phyloP scores from a whole-genome alignment of 1,140 invertebrate species.

The Heliconius hermathena region DNA sequence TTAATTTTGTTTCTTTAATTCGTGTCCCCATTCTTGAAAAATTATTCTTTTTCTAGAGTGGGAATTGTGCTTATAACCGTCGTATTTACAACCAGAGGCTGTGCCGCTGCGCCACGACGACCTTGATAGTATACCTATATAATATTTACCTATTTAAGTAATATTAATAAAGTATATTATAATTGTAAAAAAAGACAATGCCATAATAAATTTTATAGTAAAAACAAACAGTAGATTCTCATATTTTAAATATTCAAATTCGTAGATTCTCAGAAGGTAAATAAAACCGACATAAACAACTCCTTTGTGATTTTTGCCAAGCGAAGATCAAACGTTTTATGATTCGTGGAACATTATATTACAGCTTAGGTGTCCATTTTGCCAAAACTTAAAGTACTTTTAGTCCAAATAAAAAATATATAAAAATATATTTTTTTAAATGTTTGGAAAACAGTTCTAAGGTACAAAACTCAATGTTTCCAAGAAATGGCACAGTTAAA shows the following conservation, averaged over 20 bases:
- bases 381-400: neutral
- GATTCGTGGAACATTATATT: neutral
- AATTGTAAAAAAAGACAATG: neutral
- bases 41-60: too few relatives aligned
- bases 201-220: slow-evolving; percentile 7
- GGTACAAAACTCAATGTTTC: too few relatives aligned
- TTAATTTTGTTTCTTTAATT: too few relatives aligned
- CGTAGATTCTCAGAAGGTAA: neutral
- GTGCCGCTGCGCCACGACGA: too few relatives aligned
- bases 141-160: too few relatives aligned
- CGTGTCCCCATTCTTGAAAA: too few relatives aligned
- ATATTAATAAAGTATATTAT: neutral
- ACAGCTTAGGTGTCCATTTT: neutral
- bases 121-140: too few relatives aligned
- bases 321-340: neutral
- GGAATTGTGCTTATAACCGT: too few relatives aligned
- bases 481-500: neutral
- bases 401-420: too few relatives aligned
- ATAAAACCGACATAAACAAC: slow-evolving; percentile 1
- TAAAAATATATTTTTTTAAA: too few relatives aligned
- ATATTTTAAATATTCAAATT: slow-evolving; percentile 10
- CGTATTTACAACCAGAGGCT: too few relatives aligned
- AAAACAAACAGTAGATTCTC: neutral
- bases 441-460: too few relatives aligned
- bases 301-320: neutral